Evolutionary conservation across 2,888 invertebrate species (phyloP), one percentile per base, ranked within the genome.

Genomic region (Hololepta plana): DNA sequence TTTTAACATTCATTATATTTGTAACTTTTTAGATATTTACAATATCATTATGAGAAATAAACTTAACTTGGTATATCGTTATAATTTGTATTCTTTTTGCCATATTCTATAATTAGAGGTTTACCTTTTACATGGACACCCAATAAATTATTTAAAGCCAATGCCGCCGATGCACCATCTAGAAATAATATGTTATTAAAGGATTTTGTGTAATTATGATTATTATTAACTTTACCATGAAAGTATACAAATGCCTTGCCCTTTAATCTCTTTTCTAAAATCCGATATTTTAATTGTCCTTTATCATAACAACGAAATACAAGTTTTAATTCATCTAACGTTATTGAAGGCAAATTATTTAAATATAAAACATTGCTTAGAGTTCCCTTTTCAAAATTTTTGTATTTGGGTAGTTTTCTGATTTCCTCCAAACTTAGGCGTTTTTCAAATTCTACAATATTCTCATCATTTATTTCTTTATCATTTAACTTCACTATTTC

Each of bases 161-260:
- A 35, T 1, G 64, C 64, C 38, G 51, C 47, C 30, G 56, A 51
- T 10, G 64, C 61, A 29, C 51, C 34, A 19, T 57, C 51, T 36
- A 57, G 51, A 37, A n/a, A n/a, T n/a, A n/a, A n/a, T n/a, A n/a
- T n/a, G n/a, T n/a, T n/a, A n/a, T n/a, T n/a, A n/a, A n/a, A n/a
- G n/a, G n/a, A n/a, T n/a, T n/a, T n/a, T n/a, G n/a, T n/a, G n/a
- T n/a, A n/a, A n/a, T n/a, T n/a, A n/a, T n/a, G n/a, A n/a, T n/a
- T n/a, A n/a, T n/a, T n/a, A n/a, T n/a, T n/a, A n/a, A n/a, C n/a
- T n/a, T 42, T 47, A 67, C 68, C 48, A 42, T 50, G 46, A 38
- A 67, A 64, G 16, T 56, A 50, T 2, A 64, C 54, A 47, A 67
- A 67, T 1, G 66, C 67, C 39, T 67, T 67, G 4, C 67, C 67